These are phyloP conservation scores for Adelges cooleyi DNA, from an alignment of 1,140 invertebrate species.

Conservation along the genomic window DNA sequence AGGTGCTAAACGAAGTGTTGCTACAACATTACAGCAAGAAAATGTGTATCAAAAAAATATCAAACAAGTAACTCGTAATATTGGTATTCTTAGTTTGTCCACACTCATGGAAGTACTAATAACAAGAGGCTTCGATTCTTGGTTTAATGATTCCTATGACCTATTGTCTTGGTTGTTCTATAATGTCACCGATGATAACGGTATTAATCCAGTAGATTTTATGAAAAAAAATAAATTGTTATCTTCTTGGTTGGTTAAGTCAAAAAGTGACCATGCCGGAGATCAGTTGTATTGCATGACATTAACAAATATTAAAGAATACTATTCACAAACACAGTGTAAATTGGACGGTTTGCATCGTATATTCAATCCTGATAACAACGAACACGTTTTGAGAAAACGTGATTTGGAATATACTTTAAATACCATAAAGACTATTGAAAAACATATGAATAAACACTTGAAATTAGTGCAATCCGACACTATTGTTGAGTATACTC, in stretches of 20 bases:
- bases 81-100: not conserved
- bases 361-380: not conserved
- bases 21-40: not conserved
- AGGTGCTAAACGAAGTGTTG: not conserved
- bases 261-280: not conserved
- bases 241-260: not conserved
- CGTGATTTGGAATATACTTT: not conserved
- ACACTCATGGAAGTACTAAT: not conserved
- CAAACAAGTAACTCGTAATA: not conserved
- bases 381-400: not conserved
- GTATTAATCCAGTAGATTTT: slow-evolving; percentile 2
- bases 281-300: not conserved
- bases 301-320: not conserved
- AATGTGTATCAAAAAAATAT: not conserved
- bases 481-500: not conserved
- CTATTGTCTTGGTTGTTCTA: slow-evolving; percentile 3
- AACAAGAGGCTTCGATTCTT: not conserved
- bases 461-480: not conserved
- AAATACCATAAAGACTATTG: not conserved
- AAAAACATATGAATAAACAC: not conserved
- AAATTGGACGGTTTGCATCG: not conserved
- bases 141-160: slow-evolving; percentile 16
- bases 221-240: slow-evolving; percentile 3
- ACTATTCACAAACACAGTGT: not conserved
- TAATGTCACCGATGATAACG: not conserved